These are phyloP conservation scores for Mamestra brassicae DNA, from an alignment of 2,888 invertebrate species.

Conservation along the genomic window DNA sequence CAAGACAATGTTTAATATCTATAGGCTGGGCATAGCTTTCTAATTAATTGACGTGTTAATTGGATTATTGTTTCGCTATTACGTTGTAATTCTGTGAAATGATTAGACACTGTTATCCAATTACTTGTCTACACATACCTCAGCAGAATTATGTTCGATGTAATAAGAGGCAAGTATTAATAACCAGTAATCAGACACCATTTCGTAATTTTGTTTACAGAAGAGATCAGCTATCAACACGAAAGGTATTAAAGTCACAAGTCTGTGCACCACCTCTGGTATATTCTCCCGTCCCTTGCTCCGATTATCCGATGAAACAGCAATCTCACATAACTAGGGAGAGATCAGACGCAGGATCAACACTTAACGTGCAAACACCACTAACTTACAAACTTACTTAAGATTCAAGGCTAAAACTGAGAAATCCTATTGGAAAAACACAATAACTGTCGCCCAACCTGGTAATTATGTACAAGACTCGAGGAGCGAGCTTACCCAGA, in stretches of 20 bases:
- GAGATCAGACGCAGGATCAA: neutral
- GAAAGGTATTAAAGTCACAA: neutral
- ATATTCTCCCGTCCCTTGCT: neutral
- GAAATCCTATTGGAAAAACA: neutral
- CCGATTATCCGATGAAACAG: neutral
- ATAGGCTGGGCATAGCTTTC: neutral
- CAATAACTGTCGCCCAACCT: neutral
- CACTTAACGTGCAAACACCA: neutral
- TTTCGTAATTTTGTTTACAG: neutral
- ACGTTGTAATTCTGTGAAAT: neutral
- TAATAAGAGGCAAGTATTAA: neutral
- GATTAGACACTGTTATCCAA: neutral
- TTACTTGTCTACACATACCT: neutral
- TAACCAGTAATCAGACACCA: neutral
- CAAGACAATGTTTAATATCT: constrained; percentile 2
- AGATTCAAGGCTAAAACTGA: neutral
- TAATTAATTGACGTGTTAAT: neutral
- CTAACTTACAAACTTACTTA: neutral
- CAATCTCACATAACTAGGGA: neutral
- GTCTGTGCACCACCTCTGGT: neutral
- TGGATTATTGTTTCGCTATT: neutral
- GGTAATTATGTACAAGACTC: no score
- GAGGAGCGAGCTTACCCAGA: no score
- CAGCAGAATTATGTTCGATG: neutral
- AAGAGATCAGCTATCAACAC: no score